Evolutionary conservation across 2,113 vertebrate species (phyloP).

Genomic region (Zosterops borbonicus): DNA sequence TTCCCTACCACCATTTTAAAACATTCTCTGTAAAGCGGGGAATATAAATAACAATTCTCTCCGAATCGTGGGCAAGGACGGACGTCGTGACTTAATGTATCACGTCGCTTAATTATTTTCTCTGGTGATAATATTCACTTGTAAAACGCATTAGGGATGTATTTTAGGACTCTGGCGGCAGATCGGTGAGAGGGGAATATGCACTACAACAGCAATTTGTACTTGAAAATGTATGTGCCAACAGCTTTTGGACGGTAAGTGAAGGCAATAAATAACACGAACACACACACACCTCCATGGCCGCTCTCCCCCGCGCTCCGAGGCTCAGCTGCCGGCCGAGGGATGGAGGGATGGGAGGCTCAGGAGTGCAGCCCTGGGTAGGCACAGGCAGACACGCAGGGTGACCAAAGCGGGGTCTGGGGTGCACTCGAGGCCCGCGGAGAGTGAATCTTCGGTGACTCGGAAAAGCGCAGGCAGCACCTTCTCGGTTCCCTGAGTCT

Average conservation of each 20-base stretch:
- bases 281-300: background rate
- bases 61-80: background rate
- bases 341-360: background rate
- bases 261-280: constrained; percentile 57
- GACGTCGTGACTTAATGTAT: background rate
- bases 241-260: constrained; percentile 59
- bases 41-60: background rate
- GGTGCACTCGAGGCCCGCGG: background rate
- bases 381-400: background rate
- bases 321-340: background rate
- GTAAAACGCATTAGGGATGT: constrained; percentile 6
- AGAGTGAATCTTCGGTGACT: background rate
- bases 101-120: constrained; percentile 32
- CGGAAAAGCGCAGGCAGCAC: background rate
- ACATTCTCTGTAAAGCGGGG: background rate
- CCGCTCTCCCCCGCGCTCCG: background rate
- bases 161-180: constrained; percentile 25
- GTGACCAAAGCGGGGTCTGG: background rate
- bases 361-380: background rate
- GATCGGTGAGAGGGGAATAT: constrained; percentile 40
- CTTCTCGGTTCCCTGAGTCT: rapidly evolving
- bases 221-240: constrained; percentile 61
- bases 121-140: constrained; percentile 24
- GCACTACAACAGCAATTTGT: constrained; percentile 58
- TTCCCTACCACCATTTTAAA: background rate